Percentiles rank a stretch among this genome's conserved stretches.
Conservation (phyloP, 2,888 invertebrate genomes). For the Dynastes tityus region DNA sequence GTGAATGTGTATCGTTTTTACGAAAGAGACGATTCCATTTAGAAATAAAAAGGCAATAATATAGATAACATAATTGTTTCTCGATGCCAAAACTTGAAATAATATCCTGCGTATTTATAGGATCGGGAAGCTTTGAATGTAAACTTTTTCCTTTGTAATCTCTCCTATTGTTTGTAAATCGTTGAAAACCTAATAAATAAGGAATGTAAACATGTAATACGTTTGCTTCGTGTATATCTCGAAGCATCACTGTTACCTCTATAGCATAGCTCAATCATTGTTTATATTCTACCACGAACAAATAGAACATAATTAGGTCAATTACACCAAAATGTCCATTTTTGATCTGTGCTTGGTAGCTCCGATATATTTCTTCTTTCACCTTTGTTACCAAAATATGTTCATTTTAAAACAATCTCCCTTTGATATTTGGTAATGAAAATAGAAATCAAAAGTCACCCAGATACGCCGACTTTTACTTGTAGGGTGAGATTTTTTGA, state of each 20-base stretch:
- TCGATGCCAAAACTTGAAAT: conserved; percentile 45
- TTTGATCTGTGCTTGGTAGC: conserved; percentile 7
- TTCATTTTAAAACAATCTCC: too few relatives aligned
- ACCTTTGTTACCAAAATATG: background rate
- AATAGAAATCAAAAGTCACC: too few relatives aligned
- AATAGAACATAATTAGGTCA: conserved; percentile 20
- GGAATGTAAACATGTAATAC: conserved; percentile 29
- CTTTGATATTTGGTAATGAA: too few relatives aligned
- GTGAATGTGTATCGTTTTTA: conserved; percentile 48
- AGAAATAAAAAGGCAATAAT: conserved; percentile 45
- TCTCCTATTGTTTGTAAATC: conserved; percentile 41
- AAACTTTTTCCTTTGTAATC: conserved; percentile 39
- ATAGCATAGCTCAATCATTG: conserved; percentile 22
- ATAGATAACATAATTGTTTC: conserved; percentile 44
- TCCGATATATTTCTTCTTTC: background rate
- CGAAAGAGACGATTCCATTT: conserved; percentile 40
- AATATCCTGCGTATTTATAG: conserved; percentile 41
- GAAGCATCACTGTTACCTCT: conserved; percentile 17
- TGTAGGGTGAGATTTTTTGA: too few relatives aligned
- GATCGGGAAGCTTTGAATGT: conserved; percentile 30
- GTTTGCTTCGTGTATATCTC: conserved; percentile 5
- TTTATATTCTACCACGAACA: conserved; percentile 21
- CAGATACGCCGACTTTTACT: too few relatives aligned
- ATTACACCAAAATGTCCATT: conserved; percentile 16
- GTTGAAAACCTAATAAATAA: conserved; percentile 43